These are phyloP conservation scores for Noctua janthe DNA, from an alignment of 2,888 invertebrate genomes.

Conservation along the genomic window DNA sequence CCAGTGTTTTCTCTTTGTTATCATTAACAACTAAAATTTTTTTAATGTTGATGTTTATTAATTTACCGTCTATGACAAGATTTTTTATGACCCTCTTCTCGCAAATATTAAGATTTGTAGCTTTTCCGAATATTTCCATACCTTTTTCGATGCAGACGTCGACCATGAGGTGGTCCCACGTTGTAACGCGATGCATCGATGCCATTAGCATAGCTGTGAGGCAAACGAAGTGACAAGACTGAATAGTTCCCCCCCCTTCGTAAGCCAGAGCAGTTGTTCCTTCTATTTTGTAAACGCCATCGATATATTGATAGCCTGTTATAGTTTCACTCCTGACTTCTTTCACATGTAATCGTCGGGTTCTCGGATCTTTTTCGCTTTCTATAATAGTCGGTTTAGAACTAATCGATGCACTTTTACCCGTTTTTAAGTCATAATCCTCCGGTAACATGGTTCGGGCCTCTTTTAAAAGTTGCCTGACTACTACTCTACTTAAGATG, in stretches of 20 bases:
- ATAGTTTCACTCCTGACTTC: slow-evolving; percentile 63
- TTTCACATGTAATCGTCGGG: slow-evolving; percentile 43
- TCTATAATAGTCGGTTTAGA: slow-evolving; percentile 76
- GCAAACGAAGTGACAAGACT: slow-evolving; percentile 91
- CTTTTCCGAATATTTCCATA: slow-evolving; percentile 90
- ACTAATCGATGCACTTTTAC: slow-evolving; percentile 75
- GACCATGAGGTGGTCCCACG: slow-evolving; percentile 91
- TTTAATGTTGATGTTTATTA: slow-evolving; percentile 91
- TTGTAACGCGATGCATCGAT: slow-evolving; percentile 90
- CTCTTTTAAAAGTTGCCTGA: slow-evolving; percentile 79
- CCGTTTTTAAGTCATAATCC: slow-evolving; percentile 80
- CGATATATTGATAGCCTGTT: slow-evolving; percentile 88
- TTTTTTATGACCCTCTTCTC: slow-evolving; percentile 92
- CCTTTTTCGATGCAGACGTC: slow-evolving; percentile 91
- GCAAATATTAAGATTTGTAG: slow-evolving; percentile 88
- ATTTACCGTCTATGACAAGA: slow-evolving; percentile 91
- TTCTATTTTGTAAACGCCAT: slow-evolving; percentile 90
- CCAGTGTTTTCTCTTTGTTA: slow-evolving; percentile 82
- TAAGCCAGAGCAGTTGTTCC: slow-evolving; percentile 89
- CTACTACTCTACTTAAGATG: slow-evolving; percentile 87
- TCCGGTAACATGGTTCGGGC: slow-evolving; percentile 81
- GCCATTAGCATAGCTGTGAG: slow-evolving; percentile 91
- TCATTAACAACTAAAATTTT: slow-evolving; percentile 89
- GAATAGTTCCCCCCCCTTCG: slow-evolving; percentile 72
- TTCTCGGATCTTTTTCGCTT: slow-evolving; percentile 48